Percentiles rank a stretch among this genome's conserved stretches.
Evolutionary conservation across 2,888 invertebrate genomes (phyloP).

Genomic region (Leptopilina drosophilae): DNA sequence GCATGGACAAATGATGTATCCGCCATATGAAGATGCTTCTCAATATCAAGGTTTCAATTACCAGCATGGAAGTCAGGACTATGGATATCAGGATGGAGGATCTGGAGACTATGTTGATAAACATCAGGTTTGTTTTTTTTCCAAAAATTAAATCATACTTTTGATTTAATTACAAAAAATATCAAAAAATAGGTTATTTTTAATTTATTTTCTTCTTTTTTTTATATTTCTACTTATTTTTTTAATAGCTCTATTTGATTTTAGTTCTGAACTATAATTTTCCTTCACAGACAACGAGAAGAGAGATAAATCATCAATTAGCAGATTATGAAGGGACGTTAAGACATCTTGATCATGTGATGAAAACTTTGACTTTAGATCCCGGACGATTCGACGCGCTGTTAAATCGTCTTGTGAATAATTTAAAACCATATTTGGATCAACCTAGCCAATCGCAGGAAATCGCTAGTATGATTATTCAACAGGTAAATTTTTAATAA

Average conservation of each 20-base stretch:
- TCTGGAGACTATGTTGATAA: slow-evolving; percentile 65
- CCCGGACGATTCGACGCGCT: slow-evolving; percentile 88
- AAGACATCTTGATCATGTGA: slow-evolving; percentile 83
- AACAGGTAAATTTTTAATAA: slow-evolving; percentile 63
- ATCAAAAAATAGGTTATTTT: too few relatives aligned
- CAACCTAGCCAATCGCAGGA: slow-evolving; percentile 75
- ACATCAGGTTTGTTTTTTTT: slow-evolving; percentile 57
- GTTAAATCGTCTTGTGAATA: slow-evolving; percentile 84
- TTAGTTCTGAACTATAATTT: too few relatives aligned
- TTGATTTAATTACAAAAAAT: too few relatives aligned
- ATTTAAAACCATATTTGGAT: slow-evolving; percentile 83
- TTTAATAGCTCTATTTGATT: too few relatives aligned
- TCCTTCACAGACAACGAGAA: slow-evolving; percentile 28
- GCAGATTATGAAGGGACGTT: slow-evolving; percentile 65
- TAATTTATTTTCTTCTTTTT: too few relatives aligned
- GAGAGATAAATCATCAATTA: slow-evolving; percentile 55
- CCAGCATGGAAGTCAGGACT: slow-evolving; percentile 53
- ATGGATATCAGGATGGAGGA: slow-evolving; percentile 57
- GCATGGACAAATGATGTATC: slow-evolving; percentile 48
- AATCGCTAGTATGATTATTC: slow-evolving; percentile 67
- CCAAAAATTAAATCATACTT: background rate
- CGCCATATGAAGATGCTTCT: slow-evolving; percentile 48
- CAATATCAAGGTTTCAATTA: slow-evolving; percentile 56
- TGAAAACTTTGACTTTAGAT: slow-evolving; percentile 86
- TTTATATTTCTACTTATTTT: too few relatives aligned